These are phyloP conservation scores for Tokudaia tokunoshimensis DNA, from an alignment of 2,797 vertebrate genomes.

Conservation along the genomic window DNA sequence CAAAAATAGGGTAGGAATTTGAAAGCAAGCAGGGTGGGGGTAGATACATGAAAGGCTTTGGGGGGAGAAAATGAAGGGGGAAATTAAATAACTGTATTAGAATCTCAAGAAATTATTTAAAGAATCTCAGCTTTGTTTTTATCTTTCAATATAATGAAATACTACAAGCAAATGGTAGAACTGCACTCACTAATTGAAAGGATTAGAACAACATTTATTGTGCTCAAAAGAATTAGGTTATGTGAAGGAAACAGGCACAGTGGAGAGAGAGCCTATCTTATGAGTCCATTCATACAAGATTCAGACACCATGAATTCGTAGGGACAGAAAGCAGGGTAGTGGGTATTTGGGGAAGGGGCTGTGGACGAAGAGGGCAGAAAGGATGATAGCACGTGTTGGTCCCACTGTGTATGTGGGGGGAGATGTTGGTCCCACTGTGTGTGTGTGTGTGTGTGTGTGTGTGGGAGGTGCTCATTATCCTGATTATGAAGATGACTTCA, in stretches of 20 bases:
- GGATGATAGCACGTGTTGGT: neutral
- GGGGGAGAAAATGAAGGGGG: neutral
- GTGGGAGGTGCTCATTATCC: neutral
- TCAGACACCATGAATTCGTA: neutral
- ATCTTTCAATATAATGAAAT: neutral
- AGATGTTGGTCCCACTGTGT: fast-evolving
- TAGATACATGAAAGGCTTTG: neutral
- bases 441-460: neutral
- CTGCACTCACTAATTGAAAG: neutral
- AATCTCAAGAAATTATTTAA: neutral
- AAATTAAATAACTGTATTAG: neutral
- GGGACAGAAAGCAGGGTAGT: neutral
- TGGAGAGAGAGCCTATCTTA: neutral
- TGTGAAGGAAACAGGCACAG: neutral
- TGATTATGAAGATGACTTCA: slow-evolving; percentile 3
- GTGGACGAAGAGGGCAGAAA: neutral
- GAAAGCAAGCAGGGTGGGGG: neutral
- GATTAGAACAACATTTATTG: neutral
- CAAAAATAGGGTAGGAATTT: neutral
- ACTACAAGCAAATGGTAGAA: neutral
- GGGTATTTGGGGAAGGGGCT: neutral
- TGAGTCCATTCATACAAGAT: neutral
- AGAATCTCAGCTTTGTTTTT: neutral
- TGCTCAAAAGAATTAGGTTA: neutral
- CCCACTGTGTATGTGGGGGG: fast-evolving